Conservation (phyloP, 64 coral and sea anemone species). For the Hydrozoanthus tunicans region DNA sequence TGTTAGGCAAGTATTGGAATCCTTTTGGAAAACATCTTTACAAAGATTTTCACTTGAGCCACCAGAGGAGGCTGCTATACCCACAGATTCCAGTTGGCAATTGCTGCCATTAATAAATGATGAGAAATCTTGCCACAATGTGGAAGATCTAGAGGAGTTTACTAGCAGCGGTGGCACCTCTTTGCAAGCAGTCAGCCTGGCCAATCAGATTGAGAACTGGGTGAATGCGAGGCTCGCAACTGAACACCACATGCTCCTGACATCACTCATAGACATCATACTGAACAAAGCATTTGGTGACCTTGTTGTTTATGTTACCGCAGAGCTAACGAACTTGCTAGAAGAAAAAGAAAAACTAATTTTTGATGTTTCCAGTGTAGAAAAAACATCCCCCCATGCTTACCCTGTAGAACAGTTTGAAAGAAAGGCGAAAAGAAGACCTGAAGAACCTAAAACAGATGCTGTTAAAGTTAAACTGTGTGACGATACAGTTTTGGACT, state of each 20-base stretch:
- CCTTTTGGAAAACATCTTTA: not conserved
- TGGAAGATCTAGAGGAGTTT: constrained; percentile 69
- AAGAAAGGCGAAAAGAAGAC: too few species aligned
- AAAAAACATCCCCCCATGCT: not conserved
- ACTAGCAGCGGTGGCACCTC: constrained; percentile 73
- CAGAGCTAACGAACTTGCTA: not conserved
- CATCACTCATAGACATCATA: constrained; percentile 77
- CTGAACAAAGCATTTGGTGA: constrained; percentile 73
- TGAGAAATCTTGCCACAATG: not conserved
- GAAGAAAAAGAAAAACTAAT: not conserved
- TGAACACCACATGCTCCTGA: constrained; percentile 42
- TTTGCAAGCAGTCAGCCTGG: constrained; percentile 72
- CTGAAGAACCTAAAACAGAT: not conserved
- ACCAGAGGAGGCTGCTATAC: too few species aligned
- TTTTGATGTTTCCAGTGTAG: not conserved
- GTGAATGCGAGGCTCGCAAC: not conserved
- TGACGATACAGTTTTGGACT: not conserved
- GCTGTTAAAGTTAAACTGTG: not conserved
- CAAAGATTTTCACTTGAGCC: not conserved
- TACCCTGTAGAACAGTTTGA: not conserved
- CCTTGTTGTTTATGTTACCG: constrained; percentile 58
- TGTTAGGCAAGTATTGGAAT: not conserved
- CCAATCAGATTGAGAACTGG: constrained; percentile 74
- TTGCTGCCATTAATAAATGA: not conserved
- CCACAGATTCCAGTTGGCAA: not conserved